phyloP scores from a whole-genome alignment of 2,888 invertebrate species.

The Pollenia labialis region DNA sequence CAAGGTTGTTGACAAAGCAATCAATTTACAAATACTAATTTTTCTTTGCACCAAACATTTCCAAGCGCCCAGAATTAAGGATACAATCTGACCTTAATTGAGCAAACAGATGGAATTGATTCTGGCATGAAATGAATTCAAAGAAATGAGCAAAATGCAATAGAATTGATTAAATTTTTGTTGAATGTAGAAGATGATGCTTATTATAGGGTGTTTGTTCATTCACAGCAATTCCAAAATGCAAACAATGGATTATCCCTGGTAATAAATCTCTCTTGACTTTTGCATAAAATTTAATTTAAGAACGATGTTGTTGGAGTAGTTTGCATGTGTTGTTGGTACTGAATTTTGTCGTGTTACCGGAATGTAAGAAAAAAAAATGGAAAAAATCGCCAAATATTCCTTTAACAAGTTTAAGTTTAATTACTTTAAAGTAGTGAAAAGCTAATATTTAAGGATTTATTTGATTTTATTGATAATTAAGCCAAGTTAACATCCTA shows the following conservation, averaged over 20 bases:
- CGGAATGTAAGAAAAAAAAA: not conserved
- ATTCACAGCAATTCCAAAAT: constrained; percentile 60
- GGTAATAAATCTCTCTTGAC: constrained; percentile 80
- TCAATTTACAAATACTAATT: constrained; percentile 35
- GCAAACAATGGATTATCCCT: constrained; percentile 80
- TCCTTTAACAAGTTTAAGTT: too few species aligned
- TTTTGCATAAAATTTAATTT: constrained; percentile 75
- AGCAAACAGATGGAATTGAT: constrained; percentile 41
- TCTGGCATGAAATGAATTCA: not conserved
- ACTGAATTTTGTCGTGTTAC: constrained; percentile 35
- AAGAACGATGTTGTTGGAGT: constrained; percentile 58
- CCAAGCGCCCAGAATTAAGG: constrained; percentile 59
- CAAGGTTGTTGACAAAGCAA: constrained; percentile 57
- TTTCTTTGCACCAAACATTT: constrained; percentile 34
- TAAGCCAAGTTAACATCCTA: not conserved
- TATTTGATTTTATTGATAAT: not conserved
- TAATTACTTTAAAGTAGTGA: too few species aligned
- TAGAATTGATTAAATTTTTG: constrained; percentile 11
- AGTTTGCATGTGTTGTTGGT: constrained; percentile 28
- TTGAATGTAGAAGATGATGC: constrained; percentile 42
- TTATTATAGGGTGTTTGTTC: constrained; percentile 67
- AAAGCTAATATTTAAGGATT: too few species aligned
- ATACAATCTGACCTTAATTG: constrained; percentile 74
- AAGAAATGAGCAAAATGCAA: constrained; percentile 1
- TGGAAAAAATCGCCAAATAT: not conserved